Conservation (phyloP, 1,140 invertebrate genomes). For the Ceratina japonica region DNA sequence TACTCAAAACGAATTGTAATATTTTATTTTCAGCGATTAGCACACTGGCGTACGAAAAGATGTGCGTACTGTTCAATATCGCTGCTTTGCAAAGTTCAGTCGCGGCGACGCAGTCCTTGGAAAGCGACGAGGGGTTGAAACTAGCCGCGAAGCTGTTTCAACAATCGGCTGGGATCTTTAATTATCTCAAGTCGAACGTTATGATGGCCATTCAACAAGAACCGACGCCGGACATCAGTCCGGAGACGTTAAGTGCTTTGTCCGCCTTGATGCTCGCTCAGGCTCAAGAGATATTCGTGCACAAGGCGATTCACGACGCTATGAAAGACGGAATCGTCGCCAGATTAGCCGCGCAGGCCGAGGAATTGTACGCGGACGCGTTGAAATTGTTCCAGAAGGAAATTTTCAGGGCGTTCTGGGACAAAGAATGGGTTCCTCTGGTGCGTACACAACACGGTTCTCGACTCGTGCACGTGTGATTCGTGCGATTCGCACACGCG, state of each 20-base stretch:
- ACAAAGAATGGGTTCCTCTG: slow-evolving; percentile 91
- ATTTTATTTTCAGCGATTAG: slow-evolving; percentile 84
- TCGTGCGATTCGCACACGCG: not conserved
- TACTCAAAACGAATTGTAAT: slow-evolving; percentile 11
- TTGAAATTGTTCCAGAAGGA: slow-evolving; percentile 94
- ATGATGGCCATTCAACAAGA: slow-evolving; percentile 94
- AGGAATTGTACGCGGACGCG: slow-evolving; percentile 96
- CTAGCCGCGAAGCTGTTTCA: slow-evolving; percentile 95
- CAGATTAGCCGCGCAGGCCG: slow-evolving; percentile 94
- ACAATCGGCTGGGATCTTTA: slow-evolving; percentile 95
- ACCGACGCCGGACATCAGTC: slow-evolving; percentile 95
- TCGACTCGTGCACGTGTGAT: not conserved
- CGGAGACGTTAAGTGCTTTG: slow-evolving; percentile 93
- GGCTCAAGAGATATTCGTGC: slow-evolving; percentile 97
- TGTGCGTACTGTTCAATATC: slow-evolving; percentile 98
- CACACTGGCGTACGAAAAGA: slow-evolving; percentile 94
- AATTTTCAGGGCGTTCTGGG: slow-evolving; percentile 90
- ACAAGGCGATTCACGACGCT: slow-evolving; percentile 95
- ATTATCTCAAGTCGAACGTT: slow-evolving; percentile 91
- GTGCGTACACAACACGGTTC: slow-evolving; percentile 77
- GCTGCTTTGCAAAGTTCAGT: slow-evolving; percentile 95
- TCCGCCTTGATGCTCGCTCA: slow-evolving; percentile 96
- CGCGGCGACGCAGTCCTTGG: slow-evolving; percentile 90
- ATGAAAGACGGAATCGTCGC: slow-evolving; percentile 97
- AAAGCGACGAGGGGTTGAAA: slow-evolving; percentile 97